Percentiles rank a stretch among this genome's conserved stretches.
phyloP scores from a whole-genome alignment of 2,888 invertebrate genomes.

The Therioaphis trifolii region DNA sequence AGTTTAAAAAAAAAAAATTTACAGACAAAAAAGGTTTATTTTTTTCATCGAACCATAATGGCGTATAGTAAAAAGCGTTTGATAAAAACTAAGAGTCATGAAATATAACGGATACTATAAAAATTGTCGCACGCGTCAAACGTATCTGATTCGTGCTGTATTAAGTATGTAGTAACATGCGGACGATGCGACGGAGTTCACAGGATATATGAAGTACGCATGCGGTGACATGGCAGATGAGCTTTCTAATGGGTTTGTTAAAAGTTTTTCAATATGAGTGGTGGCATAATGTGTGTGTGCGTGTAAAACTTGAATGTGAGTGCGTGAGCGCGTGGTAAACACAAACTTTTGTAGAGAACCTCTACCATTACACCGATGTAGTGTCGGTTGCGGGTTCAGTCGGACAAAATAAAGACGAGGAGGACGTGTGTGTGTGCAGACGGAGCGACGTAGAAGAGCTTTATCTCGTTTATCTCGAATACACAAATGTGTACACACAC shows the following conservation, averaged over 20 bases:
- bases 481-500: background rate
- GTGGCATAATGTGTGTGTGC: background rate
- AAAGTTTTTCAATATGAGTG: constrained; percentile 44
- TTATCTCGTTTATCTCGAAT: background rate
- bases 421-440: too few relatives aligned
- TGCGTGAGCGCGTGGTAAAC: background rate
- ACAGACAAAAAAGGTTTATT: too few relatives aligned
- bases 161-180: background rate
- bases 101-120: too few relatives aligned
- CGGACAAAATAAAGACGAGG: background rate
- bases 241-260: constrained; percentile 47
- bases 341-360: background rate
- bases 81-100: too few relatives aligned
- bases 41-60: too few relatives aligned
- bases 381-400: background rate
- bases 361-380: too few relatives aligned
- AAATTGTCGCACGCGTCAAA: too few relatives aligned
- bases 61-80: too few relatives aligned
- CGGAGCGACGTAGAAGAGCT: background rate
- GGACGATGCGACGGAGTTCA: constrained; percentile 11
- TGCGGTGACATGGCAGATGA: background rate
- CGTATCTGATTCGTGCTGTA: too few relatives aligned
- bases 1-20: too few relatives aligned
- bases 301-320: background rate
- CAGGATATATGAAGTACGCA: background rate